A percentile compares a stretch with the other conserved stretches of the same genome.
phyloP scores from a whole-genome alignment of 2,113 vertebrate genomes.

The Melanocharis versteri region DNA sequence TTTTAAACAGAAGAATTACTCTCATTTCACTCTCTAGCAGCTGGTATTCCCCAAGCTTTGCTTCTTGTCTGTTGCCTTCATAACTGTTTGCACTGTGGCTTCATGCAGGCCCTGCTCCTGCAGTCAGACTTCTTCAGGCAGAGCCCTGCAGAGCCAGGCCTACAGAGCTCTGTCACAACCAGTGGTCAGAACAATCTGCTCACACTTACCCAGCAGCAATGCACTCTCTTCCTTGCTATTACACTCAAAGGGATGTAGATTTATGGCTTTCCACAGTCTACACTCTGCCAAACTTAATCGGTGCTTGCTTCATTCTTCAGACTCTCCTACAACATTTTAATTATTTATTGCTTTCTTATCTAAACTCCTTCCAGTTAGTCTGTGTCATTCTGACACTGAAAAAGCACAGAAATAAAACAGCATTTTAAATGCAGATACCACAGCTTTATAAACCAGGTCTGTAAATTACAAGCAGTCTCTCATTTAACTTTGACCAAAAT shows the following conservation, averaged over 20 bases:
- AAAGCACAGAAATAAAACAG: neutral
- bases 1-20: neutral
- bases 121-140: neutral
- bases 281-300: neutral
- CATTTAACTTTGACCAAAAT: neutral
- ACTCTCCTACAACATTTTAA: neutral
- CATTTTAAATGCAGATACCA: neutral
- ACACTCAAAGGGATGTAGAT: neutral
- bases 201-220: neutral
- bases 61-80: neutral
- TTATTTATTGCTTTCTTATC: constrained; percentile 43
- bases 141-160: neutral
- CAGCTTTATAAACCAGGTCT: neutral
- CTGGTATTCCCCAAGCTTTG: neutral
- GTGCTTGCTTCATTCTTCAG: neutral
- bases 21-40: neutral
- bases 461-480: neutral
- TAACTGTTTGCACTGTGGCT: neutral
- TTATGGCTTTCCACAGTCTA: neutral
- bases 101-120: neutral
- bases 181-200: neutral
- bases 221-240: neutral
- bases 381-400: neutral
- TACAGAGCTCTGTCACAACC: neutral
- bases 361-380: neutral